phyloP scores from a whole-genome alignment of 2,113 vertebrate species.

The Syngnathus floridae region DNA sequence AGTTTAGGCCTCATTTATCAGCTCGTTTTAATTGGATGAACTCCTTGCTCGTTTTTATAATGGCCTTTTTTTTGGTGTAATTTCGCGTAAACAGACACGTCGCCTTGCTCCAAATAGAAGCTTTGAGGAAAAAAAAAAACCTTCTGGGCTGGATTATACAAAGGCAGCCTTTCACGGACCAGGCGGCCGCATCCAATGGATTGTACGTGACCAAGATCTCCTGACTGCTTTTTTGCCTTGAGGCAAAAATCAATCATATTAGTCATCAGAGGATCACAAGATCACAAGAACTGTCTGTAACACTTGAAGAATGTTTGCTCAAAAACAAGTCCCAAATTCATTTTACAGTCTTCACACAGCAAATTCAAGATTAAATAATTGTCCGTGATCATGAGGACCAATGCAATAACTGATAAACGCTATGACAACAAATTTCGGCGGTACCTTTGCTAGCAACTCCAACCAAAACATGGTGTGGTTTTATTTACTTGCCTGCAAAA shows the following conservation, averaged over 20 bases:
- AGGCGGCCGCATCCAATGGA: slow-evolving; percentile 34
- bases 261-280: slow-evolving; percentile 29
- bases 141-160: slow-evolving; percentile 29
- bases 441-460: no score
- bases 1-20: slow-evolving; percentile 21
- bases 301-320: neutral
- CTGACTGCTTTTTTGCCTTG: slow-evolving; percentile 20
- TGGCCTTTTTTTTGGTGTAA: neutral
- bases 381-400: no score
- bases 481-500: no score
- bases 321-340: neutral
- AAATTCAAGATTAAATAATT: slow-evolving; percentile 17
- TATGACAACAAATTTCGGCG: no score
- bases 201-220: slow-evolving; percentile 38
- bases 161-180: slow-evolving; percentile 38
- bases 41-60: slow-evolving; percentile 15
- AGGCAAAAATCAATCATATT: slow-evolving; percentile 10
- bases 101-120: slow-evolving; percentile 14
- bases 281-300: neutral
- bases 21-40: slow-evolving; percentile 27
- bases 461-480: no score
- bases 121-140: slow-evolving; percentile 14
- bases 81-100: slow-evolving; percentile 4
- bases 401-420: neutral
- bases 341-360: slow-evolving; percentile 18